These are phyloP conservation scores for Helostoma temminkii DNA, from an alignment of 2,797 vertebrate species.

Conservation along the genomic window DNA sequence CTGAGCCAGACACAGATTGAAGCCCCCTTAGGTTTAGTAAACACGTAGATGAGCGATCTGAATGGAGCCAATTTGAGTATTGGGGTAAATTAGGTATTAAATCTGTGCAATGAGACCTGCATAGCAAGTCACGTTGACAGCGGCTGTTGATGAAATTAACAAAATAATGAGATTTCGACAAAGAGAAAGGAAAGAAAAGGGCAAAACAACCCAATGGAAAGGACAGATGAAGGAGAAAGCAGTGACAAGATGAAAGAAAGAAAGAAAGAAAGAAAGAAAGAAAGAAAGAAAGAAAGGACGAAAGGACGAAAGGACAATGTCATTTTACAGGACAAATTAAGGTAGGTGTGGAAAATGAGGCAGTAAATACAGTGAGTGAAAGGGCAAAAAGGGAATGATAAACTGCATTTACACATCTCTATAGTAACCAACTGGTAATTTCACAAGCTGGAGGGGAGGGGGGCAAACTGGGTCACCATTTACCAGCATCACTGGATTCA, in stretches of 20 bases:
- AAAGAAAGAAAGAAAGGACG: background rate
- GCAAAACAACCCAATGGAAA: slow-evolving; percentile 25
- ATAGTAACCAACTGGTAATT: slow-evolving; percentile 86
- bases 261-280: slow-evolving; percentile 11
- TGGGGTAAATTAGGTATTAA: slow-evolving; percentile 70
- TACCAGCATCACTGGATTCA: slow-evolving; percentile 68
- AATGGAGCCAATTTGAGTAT: slow-evolving; percentile 56
- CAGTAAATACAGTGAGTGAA: slow-evolving; percentile 69
- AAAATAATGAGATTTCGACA: slow-evolving; percentile 72
- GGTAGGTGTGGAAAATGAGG: slow-evolving; percentile 61
- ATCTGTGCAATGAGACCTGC: slow-evolving; percentile 59
- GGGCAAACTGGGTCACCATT: slow-evolving; percentile 77
- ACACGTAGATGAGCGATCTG: slow-evolving; percentile 58
- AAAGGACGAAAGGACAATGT: slow-evolving; percentile 18
- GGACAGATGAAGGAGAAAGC: slow-evolving; percentile 52
- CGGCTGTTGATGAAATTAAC: slow-evolving; percentile 62
- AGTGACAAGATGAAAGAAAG: slow-evolving; percentile 18
- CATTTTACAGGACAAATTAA: slow-evolving; percentile 38
- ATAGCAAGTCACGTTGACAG: slow-evolving; percentile 55
- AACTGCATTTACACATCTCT: slow-evolving; percentile 85
- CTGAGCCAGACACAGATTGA: slow-evolving; percentile 43
- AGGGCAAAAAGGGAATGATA: slow-evolving; percentile 79
- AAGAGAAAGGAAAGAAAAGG: slow-evolving; percentile 48
- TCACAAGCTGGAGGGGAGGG: slow-evolving; percentile 64
- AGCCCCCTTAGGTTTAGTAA: slow-evolving; percentile 54